Evolutionary conservation across 2,113 vertebrate species (phyloP).

Genomic region (Halichoeres trimaculatus): DNA sequence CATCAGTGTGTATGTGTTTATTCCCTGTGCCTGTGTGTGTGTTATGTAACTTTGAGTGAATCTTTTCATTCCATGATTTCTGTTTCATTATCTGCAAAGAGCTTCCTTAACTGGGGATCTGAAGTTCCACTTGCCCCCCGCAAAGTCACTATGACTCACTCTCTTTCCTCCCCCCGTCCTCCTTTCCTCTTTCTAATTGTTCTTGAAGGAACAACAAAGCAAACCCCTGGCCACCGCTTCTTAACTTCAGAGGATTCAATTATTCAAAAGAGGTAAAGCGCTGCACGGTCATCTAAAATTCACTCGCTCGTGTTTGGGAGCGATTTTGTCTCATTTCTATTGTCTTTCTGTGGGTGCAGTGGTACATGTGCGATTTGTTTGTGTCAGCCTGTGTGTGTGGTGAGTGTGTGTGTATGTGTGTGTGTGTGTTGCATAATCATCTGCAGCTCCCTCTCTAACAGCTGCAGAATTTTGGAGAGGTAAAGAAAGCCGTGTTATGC

Average conservation of each 20-base stretch:
- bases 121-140: conserved; percentile 30
- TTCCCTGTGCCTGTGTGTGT: conserved; percentile 1
- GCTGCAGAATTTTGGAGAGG: conserved; percentile 53
- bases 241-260: conserved; percentile 60
- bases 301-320: not conserved
- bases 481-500: conserved; percentile 47
- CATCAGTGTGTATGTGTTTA: not conserved
- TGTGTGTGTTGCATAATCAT: conserved; percentile 62
- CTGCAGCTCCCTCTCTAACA: conserved; percentile 44
- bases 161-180: not conserved
- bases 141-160: conserved; percentile 53
- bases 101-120: conserved; percentile 40
- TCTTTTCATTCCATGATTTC: conserved; percentile 57
- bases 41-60: conserved; percentile 49
- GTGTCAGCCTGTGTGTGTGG: conserved; percentile 10
- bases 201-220: conserved; percentile 61
- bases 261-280: conserved; percentile 54
- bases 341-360: not conserved
- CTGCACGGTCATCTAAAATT: conserved; percentile 35
- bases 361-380: not conserved
- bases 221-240: conserved; percentile 40
- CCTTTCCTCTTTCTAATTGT: conserved; percentile 33
- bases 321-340: not conserved
- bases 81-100: conserved; percentile 58
- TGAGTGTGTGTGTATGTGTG: conserved; percentile 14